Base-by-base conservation (phyloP, 2,888 invertebrate species). In the Drosophila falleni region DNA sequence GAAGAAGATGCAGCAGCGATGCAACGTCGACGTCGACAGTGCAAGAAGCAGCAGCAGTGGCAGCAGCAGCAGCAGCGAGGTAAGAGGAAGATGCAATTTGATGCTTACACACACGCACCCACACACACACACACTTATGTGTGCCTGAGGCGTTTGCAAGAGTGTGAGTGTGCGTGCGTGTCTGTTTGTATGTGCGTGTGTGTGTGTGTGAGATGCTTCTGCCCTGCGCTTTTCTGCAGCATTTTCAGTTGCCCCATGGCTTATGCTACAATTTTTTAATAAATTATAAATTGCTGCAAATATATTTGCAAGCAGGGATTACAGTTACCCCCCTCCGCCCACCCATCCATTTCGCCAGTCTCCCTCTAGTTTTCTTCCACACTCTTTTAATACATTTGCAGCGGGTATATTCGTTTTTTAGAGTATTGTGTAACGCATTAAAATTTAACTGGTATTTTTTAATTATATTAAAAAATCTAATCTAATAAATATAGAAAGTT, bases 241-340 rank as follows among this genome's bases (percentile, higher is more conserved):
- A 51, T 61, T 35, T 62, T 39, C 37, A 69, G 67, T 75, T 81
- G 76, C 68, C 86, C 88, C 75, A 66, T 89, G 70, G 78, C 75
- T 87, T 78, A 69, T 68, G 70, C 73, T 87, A 69, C 71, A 78
- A 70, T 88, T 88, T 86, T 88, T 89, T 87, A 88, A 87, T 87
- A 87, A 87, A 87, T 87, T 87, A 89, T 87, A 87, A 89, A 87
- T 87, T 87, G 82, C 74, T 78, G 89, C 86, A 87, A 86, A 87
- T 87, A 89, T 87, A 89, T 87, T 88, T 87, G 86, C 90, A 80
- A 80, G 89, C 78, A 75, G 86, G 86, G 90, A 87, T 89, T 87
- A 82, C 89, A 76, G 78, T 73, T 84, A 81, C 44, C 19, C 44
- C 47, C 50, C 51, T 26, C 55, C 31, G 1, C 23, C 4, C 23